Evolutionary conservation across 1,140 invertebrate genomes (phyloP).

Genomic region (Steinernema khuongi): DNA sequence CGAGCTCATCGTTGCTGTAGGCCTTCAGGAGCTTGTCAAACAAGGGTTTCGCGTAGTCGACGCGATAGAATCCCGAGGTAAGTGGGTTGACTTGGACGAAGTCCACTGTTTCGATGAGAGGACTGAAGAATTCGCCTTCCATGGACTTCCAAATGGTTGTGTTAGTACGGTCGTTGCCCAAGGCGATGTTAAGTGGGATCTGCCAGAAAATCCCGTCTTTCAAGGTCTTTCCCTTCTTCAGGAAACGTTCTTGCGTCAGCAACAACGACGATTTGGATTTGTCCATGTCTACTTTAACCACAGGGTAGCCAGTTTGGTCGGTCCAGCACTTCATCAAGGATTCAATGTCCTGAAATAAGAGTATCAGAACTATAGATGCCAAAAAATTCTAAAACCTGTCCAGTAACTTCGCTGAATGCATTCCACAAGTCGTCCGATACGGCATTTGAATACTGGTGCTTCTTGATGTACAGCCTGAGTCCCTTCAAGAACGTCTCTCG

Average conservation of each 20-base stretch:
- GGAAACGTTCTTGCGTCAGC: not conserved
- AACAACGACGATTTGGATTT: not conserved
- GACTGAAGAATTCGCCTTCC: not conserved
- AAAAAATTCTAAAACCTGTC: not conserved
- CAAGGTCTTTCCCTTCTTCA: not conserved
- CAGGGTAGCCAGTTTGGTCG: not conserved
- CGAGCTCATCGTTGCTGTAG: too few species aligned
- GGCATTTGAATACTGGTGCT: not conserved
- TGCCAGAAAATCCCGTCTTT: not conserved
- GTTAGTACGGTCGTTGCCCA: not conserved
- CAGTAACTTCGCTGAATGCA: not conserved
- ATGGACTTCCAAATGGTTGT: not conserved
- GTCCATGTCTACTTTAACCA: not conserved
- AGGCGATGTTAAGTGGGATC: not conserved
- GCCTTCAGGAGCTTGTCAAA: too few species aligned
- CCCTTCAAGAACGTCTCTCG: not conserved
- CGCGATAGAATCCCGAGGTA: not conserved
- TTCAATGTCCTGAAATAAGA: not conserved
- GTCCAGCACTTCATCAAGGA: not conserved
- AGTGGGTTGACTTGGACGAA: not conserved
- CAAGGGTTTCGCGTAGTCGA: too few species aligned
- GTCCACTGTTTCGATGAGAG: not conserved
- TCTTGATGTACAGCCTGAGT: not conserved
- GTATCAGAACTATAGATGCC: not conserved
- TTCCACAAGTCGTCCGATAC: not conserved